Evolutionary conservation across 2,113 vertebrate genomes (phyloP), one percentile per base, ranked within the genome.

Genomic region (Elephas maximus): DNA sequence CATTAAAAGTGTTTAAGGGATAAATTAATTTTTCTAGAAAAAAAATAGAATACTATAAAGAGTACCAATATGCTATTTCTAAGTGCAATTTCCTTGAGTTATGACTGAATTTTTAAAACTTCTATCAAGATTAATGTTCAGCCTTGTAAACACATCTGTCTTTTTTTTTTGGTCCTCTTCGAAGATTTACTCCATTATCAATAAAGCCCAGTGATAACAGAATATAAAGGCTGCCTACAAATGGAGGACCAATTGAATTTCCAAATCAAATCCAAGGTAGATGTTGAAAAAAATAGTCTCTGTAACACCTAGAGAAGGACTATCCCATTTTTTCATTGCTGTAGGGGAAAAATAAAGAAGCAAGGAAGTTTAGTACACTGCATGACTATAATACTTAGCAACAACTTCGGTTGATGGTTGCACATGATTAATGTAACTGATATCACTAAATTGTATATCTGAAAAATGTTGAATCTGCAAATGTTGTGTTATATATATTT

Each of bases 61-160:
- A 80, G 48, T 30, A 74, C 33, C 44, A 71, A 44, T 67, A 65
- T 82, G 3, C 26, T 79, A 78, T 62, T 76, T 12, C 30, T 62
- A 60, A 10, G 14, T 77, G 20, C 5, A 83, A 86, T 33, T 94
- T 95, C 41, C 81, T 87, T 44, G 9, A 78, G 10, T 6, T 79
- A 83, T 44, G 12, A n/a, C 7, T 71, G 80, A 12, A 80, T 84
- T 92, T 33, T 48, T 94, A 96, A 90, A 51, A 90, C 11, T 94
- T 85, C 30, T 73, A 90, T 44, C 12, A 92, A 53, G 89, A 95
- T 85, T 94, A 83, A 93, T 67, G 78, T 15, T 73, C 9, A 84
- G 48, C 15, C 73, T 83, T 57, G 20, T 78, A 94, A 98, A 94
- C 11, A 1, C 24, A 90, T 94, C 21, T 79, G 8, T 67, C 51